Evolutionary conservation across 2,113 vertebrate species (phyloP).

Genomic region (Ochotona curzoniae): DNA sequence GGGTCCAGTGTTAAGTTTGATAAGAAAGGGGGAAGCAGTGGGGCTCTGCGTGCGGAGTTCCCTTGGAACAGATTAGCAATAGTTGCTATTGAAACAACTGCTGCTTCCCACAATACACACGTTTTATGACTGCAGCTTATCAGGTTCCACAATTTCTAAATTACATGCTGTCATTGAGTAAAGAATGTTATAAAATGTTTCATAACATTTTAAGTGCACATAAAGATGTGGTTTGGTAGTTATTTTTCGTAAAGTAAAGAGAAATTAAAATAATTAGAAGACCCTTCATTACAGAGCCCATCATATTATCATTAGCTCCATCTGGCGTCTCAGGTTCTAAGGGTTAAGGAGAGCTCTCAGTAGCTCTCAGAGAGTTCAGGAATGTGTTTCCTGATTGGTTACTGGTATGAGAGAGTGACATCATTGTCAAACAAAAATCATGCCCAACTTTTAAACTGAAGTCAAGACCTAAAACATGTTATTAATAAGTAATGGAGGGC

Average conservation of each 20-base stretch:
- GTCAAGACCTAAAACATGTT: neutral
- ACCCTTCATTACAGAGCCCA: neutral
- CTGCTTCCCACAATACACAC: rapidly evolving
- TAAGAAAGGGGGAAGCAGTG: neutral
- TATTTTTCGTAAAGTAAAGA: neutral
- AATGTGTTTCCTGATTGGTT: neutral
- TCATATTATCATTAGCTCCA: neutral
- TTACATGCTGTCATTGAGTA: neutral
- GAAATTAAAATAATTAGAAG: no score
- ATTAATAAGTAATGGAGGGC: no score
- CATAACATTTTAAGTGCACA: neutral
- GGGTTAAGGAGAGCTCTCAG: neutral
- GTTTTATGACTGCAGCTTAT: neutral
- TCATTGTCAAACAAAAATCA: neutral
- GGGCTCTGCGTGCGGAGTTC: neutral
- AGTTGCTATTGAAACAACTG: neutral
- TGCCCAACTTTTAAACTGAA: neutral
- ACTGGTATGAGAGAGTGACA: neutral
- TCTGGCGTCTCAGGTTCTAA: neutral
- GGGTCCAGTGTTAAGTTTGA: neutral
- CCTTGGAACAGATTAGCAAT: neutral
- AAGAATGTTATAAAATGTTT: neutral
- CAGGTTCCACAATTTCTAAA: neutral
- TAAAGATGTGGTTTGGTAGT: neutral
- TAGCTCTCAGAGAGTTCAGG: neutral